These are phyloP conservation scores for Acrobeloides nanus DNA, from an alignment of 2,888 invertebrate genomes.

Conservation along the genomic window DNA sequence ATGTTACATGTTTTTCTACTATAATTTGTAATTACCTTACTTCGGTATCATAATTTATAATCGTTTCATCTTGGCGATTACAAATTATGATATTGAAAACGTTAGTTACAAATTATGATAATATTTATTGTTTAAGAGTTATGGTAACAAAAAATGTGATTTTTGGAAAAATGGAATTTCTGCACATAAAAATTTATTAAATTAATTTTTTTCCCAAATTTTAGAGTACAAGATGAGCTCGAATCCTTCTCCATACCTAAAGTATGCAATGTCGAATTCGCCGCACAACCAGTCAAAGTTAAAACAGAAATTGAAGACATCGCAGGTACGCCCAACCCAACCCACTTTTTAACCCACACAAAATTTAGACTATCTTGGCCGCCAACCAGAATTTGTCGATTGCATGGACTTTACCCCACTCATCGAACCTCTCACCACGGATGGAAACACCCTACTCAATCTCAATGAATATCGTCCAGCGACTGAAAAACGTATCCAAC, in stretches of 20 bases:
- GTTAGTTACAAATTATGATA: too few species aligned
- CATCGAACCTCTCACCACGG: constrained; percentile 21
- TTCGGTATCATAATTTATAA: too few species aligned
- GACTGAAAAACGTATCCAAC: constrained; percentile 10
- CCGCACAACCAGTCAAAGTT: constrained; percentile 20
- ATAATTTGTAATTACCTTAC: too few species aligned
- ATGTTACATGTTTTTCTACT: too few species aligned
- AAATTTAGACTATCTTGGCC: constrained; percentile 36
- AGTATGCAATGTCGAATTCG: not conserved
- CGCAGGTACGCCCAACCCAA: constrained; percentile 15
- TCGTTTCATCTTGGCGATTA: too few species aligned
- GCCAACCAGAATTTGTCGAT: constrained; percentile 46
- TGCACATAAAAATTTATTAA: too few species aligned
- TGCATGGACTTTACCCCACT: constrained; percentile 43
- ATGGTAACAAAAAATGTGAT: too few species aligned
- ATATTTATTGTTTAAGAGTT: too few species aligned
- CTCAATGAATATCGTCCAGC: constrained; percentile 8
- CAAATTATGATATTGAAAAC: too few species aligned
- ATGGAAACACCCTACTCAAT: constrained; percentile 11
- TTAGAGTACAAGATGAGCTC: constrained; percentile 20
- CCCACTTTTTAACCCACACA: not conserved
- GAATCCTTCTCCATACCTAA: constrained; percentile 18
- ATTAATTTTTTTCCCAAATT: not conserved
- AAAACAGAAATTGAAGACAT: constrained; percentile 23
- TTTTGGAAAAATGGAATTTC: too few species aligned